Conservation (phyloP, 2,113 vertebrate genomes). For the Phaethornis superciliosus region DNA sequence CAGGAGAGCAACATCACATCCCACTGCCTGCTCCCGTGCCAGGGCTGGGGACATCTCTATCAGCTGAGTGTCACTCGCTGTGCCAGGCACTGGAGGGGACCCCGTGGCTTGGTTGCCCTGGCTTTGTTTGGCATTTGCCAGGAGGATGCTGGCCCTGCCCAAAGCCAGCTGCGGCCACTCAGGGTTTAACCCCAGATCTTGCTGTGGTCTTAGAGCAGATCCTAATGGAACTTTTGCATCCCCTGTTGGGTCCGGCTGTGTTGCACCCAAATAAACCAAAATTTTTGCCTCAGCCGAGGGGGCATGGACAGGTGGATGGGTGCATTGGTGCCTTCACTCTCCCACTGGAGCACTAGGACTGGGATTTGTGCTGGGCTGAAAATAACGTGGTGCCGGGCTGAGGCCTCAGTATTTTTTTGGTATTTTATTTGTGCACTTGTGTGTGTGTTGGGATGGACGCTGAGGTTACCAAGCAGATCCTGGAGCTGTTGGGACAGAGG, state of each 20-base stretch:
- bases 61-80: neutral
- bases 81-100: neutral
- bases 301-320: accelerated
- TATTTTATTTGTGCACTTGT: neutral
- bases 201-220: accelerated
- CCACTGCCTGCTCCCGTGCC: accelerated
- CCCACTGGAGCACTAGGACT: accelerated
- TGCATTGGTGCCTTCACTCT: accelerated
- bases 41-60: neutral
- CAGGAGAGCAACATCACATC: neutral
- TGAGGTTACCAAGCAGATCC: neutral
- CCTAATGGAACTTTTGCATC: neutral
- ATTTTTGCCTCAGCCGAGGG: accelerated
- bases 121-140: neutral
- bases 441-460: accelerated
- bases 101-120: neutral
- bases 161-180: accelerated
- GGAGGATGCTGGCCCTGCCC: neutral
- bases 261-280: neutral
- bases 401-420: neutral
- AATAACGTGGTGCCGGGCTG: accelerated
- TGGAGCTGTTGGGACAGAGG: neutral
- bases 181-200: neutral
- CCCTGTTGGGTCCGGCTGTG: accelerated
- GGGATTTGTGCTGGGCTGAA: neutral